Percentiles rank a stretch among this genome's conserved stretches.
phyloP scores from a whole-genome alignment of 2,113 vertebrate species.

The Scolopax mira region DNA sequence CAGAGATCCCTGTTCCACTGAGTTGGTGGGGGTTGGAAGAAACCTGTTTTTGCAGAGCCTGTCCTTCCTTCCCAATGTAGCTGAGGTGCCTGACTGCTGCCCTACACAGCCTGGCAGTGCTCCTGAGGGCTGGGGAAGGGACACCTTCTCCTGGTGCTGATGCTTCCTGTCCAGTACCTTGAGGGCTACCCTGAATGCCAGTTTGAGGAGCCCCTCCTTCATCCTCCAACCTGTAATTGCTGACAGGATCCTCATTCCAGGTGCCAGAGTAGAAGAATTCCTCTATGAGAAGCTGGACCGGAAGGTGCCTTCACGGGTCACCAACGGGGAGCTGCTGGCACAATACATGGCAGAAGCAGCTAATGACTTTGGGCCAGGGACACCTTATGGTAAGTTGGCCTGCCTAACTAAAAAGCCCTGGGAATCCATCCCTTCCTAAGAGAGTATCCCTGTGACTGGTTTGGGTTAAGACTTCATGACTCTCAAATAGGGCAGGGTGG shows the following conservation, averaged over 20 bases:
- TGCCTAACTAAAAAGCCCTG: not conserved
- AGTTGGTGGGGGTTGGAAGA: not conserved
- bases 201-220: not conserved
- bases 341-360: slow-evolving; percentile 92
- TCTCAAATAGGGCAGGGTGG: not conserved
- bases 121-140: not conserved
- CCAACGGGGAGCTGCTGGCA: slow-evolving; percentile 89
- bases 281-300: slow-evolving; percentile 94
- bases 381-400: slow-evolving; percentile 84
- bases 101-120: not conserved
- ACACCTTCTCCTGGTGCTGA: not conserved
- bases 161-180: not conserved
- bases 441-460: not conserved
- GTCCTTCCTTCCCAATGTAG: not conserved
- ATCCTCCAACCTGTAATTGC: not conserved
- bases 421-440: not conserved
- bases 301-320: slow-evolving; percentile 88
- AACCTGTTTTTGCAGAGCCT: not conserved
- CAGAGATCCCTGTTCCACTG: not conserved
- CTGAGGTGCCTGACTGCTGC: not conserved
- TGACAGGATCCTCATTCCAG: slow-evolving; percentile 29
- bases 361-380: slow-evolving; percentile 84
- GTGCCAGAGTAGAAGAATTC: slow-evolving; percentile 94
- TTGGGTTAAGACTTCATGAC: not conserved
- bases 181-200: not conserved